Conservation (phyloP, 1,140 invertebrate genomes). For the Bombyx mori region DNA sequence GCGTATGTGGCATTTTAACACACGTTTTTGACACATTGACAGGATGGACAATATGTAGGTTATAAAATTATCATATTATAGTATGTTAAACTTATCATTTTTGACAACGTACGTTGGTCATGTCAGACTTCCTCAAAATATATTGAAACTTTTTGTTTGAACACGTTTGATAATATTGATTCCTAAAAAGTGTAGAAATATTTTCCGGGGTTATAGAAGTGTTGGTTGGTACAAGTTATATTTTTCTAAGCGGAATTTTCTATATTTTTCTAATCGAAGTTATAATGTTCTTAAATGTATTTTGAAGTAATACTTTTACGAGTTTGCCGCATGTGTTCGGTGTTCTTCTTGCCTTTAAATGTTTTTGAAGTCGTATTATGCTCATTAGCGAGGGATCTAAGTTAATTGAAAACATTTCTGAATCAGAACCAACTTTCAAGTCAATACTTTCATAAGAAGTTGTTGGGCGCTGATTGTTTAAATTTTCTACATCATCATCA, state of each 20-base stretch:
- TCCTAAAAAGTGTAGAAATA: too few species aligned
- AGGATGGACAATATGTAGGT: too few species aligned
- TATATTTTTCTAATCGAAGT: background rate
- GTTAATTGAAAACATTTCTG: constrained; percentile 17
- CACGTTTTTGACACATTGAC: too few species aligned
- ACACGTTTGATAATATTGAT: too few species aligned
- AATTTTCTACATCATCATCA: constrained; percentile 25
- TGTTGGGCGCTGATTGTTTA: constrained; percentile 12
- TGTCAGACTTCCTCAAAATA: too few species aligned
- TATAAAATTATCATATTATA: too few species aligned
- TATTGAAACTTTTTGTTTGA: too few species aligned
- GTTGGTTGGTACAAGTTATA: background rate
- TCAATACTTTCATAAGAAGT: constrained; percentile 39
- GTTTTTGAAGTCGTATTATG: constrained; percentile 25
- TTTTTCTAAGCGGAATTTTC: background rate
- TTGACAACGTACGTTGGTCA: too few species aligned
- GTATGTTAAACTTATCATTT: too few species aligned
- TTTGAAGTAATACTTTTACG: constrained; percentile 19
- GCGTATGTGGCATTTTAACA: too few species aligned
- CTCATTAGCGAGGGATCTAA: constrained; percentile 39
- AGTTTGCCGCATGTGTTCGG: constrained; percentile 19
- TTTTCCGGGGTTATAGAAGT: too few species aligned
- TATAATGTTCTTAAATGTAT: constrained; percentile 26
- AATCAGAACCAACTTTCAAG: constrained; percentile 16
- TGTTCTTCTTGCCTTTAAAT: constrained; percentile 11